A percentile compares a stretch with the other conserved stretches of the same genome.
Evolutionary conservation across 1,140 invertebrate genomes (phyloP).

Genomic region (Ephestia elutella): DNA sequence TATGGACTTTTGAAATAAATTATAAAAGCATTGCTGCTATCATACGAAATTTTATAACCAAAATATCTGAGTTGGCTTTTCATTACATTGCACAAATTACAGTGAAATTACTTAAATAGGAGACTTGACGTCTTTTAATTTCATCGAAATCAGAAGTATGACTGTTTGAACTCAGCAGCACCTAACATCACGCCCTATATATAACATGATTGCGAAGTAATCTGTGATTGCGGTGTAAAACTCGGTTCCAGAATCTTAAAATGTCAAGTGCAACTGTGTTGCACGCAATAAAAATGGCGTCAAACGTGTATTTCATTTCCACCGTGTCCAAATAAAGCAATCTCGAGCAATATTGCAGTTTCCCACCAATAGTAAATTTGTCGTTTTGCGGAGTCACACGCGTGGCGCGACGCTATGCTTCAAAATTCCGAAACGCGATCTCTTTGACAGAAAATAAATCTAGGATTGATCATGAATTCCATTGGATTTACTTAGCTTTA

Average conservation of each 20-base stretch:
- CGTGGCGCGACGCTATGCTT: not conserved
- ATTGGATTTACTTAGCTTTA: not conserved
- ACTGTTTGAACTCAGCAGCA: too few species aligned
- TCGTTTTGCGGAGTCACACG: not conserved
- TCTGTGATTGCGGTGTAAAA: not conserved
- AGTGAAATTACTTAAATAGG: too few species aligned
- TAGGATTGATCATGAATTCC: not conserved
- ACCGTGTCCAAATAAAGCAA: constrained; percentile 3
- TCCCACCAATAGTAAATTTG: not conserved
- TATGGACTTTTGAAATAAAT: too few species aligned
- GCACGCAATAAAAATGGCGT: constrained; percentile 1
- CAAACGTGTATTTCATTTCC: constrained; percentile 2
- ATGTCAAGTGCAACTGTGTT: not conserved
- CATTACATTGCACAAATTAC: too few species aligned
- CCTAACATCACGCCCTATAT: not conserved
- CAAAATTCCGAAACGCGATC: constrained; percentile 1
- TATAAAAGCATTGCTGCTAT: too few species aligned
- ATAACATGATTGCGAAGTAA: too few species aligned
- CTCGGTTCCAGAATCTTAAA: not conserved
- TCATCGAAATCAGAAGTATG: too few species aligned
- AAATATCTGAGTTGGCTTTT: too few species aligned
- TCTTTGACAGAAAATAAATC: not conserved
- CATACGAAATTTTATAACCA: too few species aligned
- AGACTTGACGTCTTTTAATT: too few species aligned
- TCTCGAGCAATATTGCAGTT: constrained; percentile 8